Base-by-base conservation (phyloP, 30 jellyfish, hydroid and myxozoan species). In the Chironex yamaguchii region DNA sequence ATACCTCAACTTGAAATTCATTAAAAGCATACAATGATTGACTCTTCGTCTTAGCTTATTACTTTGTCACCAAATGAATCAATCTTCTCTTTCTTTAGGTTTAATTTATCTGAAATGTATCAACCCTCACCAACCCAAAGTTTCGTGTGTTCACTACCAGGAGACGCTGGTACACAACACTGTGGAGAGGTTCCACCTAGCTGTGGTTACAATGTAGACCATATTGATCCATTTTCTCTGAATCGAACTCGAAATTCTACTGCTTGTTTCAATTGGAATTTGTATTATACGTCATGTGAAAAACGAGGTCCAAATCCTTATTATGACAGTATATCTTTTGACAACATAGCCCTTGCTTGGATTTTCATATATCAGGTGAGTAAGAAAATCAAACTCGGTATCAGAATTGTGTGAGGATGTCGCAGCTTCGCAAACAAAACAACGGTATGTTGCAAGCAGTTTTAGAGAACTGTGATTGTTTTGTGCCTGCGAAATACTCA, bases 281-380 rank as follows among this genome's bases (percentile, higher is more conserved):
- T 69, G 4, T 73, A 82, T 62, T 84, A 90, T 52, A 76, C 89
- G 13, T 30, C 49, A 1, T 90, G 97, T 63, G 63, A 54, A 53
- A 89, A 83, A 69, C 85, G 58, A 24, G 97, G 97, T 32, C 97
- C 97, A 13, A 92, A 92, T 36, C 98, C 98, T 20, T 92, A 25
- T 62, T 80, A 78, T 42, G 95, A 89, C 30, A 92, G 92, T 34
- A 79, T 92, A 82, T 92, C 98, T 11, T 92, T 92, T 86, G 98
- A 92, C 49, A 92, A 92, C 31, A 85, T 92, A 63, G 98, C 96
- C 4, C 51, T 92, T 95, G 98, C 98, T 0, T 92, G 91, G 91
- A 73, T 92, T 34, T 92, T 92, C 54, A 86, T 92, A 17, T 92
- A 77, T 66, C 98, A 92, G 95, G 98, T 92, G 52, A 62, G 85